These are phyloP conservation scores for Gambusia affinis DNA, from an alignment of 2,113 vertebrate species.

Conservation along the genomic window DNA sequence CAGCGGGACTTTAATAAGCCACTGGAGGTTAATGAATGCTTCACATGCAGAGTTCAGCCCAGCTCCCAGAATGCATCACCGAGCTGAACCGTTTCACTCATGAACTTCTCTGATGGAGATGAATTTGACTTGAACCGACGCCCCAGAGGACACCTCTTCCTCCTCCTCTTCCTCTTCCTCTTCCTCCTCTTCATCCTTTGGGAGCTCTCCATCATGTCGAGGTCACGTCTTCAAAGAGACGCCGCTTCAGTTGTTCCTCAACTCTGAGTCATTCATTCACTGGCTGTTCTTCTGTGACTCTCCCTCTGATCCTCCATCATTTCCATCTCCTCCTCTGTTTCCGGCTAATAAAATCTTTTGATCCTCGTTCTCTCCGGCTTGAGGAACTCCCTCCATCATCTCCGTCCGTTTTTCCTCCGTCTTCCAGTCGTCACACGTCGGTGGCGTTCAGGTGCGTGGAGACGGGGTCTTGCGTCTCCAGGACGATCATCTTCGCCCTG, in stretches of 20 bases:
- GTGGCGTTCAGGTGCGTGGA: slow-evolving; percentile 80
- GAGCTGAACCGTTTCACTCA: not conserved
- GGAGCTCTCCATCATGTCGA: not conserved
- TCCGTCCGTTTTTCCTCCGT: not conserved
- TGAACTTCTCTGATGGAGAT: not conserved
- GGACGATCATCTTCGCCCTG: slow-evolving; percentile 55
- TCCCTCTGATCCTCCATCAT: slow-evolving; percentile 30
- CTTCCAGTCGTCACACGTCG: slow-evolving; percentile 78
- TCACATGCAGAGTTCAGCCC: slow-evolving; percentile 30
- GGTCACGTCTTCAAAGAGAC: slow-evolving; percentile 2
- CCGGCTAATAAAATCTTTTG: slow-evolving; percentile 5
- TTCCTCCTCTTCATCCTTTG: not conserved
- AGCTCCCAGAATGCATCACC: not conserved
- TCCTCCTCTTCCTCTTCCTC: not conserved
- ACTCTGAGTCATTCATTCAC: slow-evolving; percentile 20
- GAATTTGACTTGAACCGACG: not conserved
- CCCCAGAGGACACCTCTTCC: not conserved
- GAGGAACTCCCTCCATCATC: not conserved
- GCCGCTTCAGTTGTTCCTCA: not conserved
- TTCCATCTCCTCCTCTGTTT: slow-evolving; percentile 29
- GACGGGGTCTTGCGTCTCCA: slow-evolving; percentile 54
- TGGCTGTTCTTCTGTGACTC: slow-evolving; percentile 8
- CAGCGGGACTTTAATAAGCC: slow-evolving; percentile 9
- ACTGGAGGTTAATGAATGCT: slow-evolving; percentile 15
- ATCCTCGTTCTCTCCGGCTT: slow-evolving; percentile 9